phyloP scores from a whole-genome alignment of 2,888 invertebrate genomes.

The Melanargia galathea region DNA sequence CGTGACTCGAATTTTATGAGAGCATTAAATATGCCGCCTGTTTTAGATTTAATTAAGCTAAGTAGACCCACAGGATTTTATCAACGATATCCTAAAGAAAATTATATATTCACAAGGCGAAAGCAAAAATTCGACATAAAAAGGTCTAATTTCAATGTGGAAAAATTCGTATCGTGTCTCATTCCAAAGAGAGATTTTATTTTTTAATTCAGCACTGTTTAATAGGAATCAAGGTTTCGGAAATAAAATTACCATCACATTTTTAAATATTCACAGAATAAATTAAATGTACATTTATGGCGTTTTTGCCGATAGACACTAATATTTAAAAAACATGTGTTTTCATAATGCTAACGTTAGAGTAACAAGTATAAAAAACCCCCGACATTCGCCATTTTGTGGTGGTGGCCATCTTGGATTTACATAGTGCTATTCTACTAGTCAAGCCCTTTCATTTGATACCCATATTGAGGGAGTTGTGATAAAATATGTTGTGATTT shows the following conservation, averaged over 20 bases:
- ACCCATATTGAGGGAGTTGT: too few species aligned
- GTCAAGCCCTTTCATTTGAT: too few species aligned
- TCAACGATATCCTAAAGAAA: neutral
- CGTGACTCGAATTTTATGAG: conserved; percentile 61
- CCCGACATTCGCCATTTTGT: too few species aligned
- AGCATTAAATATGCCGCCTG: conserved; percentile 59
- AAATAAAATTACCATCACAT: neutral
- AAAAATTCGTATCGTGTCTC: neutral
- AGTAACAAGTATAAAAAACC: too few species aligned
- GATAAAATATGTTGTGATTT: too few species aligned
- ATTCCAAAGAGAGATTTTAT: neutral
- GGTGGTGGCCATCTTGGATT: too few species aligned
- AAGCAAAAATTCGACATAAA: neutral
- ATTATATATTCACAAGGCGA: neutral
- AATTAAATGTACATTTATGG: too few species aligned
- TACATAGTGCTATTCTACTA: too few species aligned
- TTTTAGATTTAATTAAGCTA: conserved; percentile 66
- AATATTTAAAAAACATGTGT: too few species aligned
- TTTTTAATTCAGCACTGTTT: neutral
- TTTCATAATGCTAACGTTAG: too few species aligned
- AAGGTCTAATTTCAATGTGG: neutral
- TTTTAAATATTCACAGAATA: too few species aligned
- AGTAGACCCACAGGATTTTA: conserved; percentile 30
- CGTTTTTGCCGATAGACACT: too few species aligned
- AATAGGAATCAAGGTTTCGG: neutral